Evolutionary conservation across 2,888 invertebrate genomes (phyloP).

Genomic region (Ornithoptera alexandrae): DNA sequence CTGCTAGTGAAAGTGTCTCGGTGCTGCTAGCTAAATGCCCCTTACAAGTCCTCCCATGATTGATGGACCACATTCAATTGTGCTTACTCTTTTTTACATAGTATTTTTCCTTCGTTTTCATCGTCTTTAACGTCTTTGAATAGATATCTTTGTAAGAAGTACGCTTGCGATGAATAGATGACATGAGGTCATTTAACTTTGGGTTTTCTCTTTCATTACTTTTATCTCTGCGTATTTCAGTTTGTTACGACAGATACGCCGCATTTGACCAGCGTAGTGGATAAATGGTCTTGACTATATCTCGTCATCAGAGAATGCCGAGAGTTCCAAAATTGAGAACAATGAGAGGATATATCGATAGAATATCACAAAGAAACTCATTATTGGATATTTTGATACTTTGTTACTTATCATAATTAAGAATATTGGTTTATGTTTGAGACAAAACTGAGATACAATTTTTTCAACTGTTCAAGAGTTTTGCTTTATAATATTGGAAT

Average conservation of each 20-base stretch:
- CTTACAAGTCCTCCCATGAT: conserved; percentile 57
- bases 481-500: too few relatives aligned
- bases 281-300: too few relatives aligned
- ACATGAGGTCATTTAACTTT: conserved; percentile 37
- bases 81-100: conserved; percentile 47
- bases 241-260: background rate
- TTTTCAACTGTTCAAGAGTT: too few relatives aligned
- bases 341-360: too few relatives aligned
- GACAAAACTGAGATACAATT: background rate
- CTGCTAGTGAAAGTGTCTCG: conserved; percentile 60
- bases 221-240: background rate
- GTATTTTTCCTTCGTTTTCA: conserved; percentile 43
- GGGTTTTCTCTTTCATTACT: conserved; percentile 27
- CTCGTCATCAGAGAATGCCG: too few relatives aligned
- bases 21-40: conserved; percentile 49
- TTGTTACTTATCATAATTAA: background rate
- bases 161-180: conserved; percentile 41
- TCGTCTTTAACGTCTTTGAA: conserved; percentile 35
- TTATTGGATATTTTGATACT: background rate
- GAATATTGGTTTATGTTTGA: background rate
- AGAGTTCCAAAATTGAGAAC: too few relatives aligned
- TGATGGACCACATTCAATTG: conserved; percentile 63
- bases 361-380: background rate
- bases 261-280: too few relatives aligned
- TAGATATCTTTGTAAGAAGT: conserved; percentile 33